Conservation (phyloP, 1,140 invertebrate genomes). For the Drusus annulatus region DNA sequence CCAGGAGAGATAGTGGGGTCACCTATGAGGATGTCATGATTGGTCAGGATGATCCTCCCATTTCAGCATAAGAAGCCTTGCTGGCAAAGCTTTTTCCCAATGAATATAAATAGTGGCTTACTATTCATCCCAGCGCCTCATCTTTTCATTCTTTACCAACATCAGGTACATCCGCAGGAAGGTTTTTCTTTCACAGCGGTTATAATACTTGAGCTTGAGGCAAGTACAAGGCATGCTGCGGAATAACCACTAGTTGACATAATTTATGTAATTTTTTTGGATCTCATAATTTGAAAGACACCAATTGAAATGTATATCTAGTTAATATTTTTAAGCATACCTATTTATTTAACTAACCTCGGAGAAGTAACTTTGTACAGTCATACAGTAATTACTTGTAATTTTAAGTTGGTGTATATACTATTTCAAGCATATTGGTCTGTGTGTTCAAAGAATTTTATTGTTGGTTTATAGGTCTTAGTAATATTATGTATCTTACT, state of each 20-base stretch:
- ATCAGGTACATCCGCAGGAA: no score
- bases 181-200: no score
- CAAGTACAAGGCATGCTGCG: background rate
- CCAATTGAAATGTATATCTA: conserved; percentile 38
- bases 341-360: conserved; percentile 9
- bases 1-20: conserved; percentile 65
- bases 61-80: conserved; percentile 62
- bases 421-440: background rate
- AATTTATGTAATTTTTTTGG: conserved; percentile 30
- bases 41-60: conserved; percentile 69
- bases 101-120: no score
- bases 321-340: conserved; percentile 13
- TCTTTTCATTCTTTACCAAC: no score
- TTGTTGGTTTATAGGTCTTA: conserved; percentile 10
- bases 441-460: conserved; percentile 13
- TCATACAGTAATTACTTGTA: background rate
- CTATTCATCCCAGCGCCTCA: no score
- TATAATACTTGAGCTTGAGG: background rate
- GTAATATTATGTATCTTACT: background rate
- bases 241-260: background rate
- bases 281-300: conserved; percentile 47
- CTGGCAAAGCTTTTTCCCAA: no score
- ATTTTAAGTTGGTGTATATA: conserved; percentile 7
- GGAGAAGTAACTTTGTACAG: conserved; percentile 7
- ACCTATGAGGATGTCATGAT: conserved; percentile 72